A percentile compares a stretch with the other conserved stretches of the same genome.
Conservation (phyloP, 2,113 vertebrate genomes). For the Takifugu bimaculatus region DNA sequence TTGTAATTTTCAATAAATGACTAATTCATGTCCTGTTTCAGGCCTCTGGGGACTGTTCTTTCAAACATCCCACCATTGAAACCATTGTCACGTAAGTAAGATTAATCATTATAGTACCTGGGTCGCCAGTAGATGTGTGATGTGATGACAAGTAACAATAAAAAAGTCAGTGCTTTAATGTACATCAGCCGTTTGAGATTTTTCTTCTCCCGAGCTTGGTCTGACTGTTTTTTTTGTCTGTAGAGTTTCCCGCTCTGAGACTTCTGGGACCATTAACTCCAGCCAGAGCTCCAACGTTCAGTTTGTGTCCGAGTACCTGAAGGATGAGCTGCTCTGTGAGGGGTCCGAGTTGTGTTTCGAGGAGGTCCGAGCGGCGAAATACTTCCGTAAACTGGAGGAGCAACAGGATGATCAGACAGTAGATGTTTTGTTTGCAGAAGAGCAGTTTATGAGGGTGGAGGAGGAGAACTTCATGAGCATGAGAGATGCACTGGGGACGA, state of each 20-base stretch:
- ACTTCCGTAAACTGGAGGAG: conserved; percentile 54
- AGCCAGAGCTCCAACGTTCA: neutral
- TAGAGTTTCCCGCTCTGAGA: conserved; percentile 73
- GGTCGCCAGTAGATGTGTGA: neutral
- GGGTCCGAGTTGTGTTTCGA: conserved; percentile 83
- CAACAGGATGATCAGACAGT: conserved; percentile 23
- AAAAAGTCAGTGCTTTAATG: neutral
- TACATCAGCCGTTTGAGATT: neutral
- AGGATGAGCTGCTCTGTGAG: conserved; percentile 69
- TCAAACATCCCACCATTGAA: conserved; percentile 22
- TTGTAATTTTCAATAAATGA: neutral
- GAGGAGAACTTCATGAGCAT: no score
- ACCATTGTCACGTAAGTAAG: conserved; percentile 53
- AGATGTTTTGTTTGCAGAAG: no score
- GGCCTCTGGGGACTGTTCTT: conserved; percentile 23
- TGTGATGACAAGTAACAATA: no score
- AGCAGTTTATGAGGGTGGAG: no score
- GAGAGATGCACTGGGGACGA: no score
- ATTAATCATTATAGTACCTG: neutral
- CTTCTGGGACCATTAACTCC: neutral
- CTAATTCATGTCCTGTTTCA: conserved; percentile 17
- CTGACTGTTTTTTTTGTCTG: neutral
- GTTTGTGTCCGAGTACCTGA: conserved; percentile 73
- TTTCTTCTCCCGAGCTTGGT: neutral
- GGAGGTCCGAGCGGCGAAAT: conserved; percentile 77